Percentiles rank a stretch among this genome's conserved stretches.
Conservation (phyloP, 2,113 vertebrate genomes). For the Stictonetta naevosa region DNA sequence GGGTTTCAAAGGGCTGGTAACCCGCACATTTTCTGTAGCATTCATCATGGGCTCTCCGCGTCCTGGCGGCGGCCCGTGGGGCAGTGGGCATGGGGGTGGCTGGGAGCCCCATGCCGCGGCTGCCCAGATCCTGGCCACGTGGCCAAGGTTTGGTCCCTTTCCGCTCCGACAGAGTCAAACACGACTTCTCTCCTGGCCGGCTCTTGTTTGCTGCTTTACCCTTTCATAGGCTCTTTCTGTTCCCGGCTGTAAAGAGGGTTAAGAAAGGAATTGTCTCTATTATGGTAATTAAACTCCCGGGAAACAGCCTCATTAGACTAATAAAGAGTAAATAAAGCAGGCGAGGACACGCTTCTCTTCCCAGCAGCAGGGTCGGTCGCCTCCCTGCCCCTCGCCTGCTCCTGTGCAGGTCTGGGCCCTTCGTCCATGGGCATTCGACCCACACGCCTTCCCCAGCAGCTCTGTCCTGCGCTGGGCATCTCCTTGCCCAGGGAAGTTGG, state of each 20-base stretch:
- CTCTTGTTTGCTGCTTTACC: not conserved
- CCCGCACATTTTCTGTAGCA: slow-evolving; percentile 55
- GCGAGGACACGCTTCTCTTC: not conserved
- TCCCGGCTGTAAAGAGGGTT: slow-evolving; percentile 28
- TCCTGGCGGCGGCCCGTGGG: not conserved
- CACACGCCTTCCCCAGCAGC: no score
- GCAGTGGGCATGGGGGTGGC: not conserved
- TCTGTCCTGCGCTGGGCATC: no score
- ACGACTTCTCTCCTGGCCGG: not conserved
- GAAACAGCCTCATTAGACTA: slow-evolving; percentile 74
- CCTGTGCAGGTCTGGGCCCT: no score
- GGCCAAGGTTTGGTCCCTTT: not conserved
- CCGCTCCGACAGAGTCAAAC: not conserved
- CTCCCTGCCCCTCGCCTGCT: not conserved
- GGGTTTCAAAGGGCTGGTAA: slow-evolving; percentile 69
- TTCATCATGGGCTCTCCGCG: slow-evolving; percentile 72
- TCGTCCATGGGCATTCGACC: no score
- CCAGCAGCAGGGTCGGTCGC: not conserved
- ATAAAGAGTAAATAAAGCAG: slow-evolving; percentile 69
- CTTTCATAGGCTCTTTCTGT: slow-evolving; percentile 40
- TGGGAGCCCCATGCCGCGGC: not conserved
- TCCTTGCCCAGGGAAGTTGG: no score
- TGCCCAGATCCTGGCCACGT: not conserved
- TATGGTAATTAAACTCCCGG: slow-evolving; percentile 69
- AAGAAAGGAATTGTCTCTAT: slow-evolving; percentile 60